Evolutionary conservation across 2,113 vertebrate species (phyloP).

Genomic region (Ranitomeya imitator): DNA sequence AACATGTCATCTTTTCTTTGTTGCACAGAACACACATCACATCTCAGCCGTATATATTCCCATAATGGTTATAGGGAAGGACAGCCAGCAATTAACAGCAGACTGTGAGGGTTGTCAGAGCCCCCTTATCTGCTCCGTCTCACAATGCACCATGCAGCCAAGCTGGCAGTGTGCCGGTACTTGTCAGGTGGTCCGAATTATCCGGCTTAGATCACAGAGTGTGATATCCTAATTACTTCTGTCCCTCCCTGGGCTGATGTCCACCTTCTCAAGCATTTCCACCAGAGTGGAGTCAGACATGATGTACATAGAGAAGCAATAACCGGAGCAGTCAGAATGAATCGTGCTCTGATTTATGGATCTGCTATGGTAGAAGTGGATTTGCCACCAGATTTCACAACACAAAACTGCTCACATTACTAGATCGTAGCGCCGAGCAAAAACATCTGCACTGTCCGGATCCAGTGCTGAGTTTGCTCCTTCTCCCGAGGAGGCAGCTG

Average conservation of each 20-base stretch:
- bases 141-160: neutral
- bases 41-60: slow-evolving; percentile 4
- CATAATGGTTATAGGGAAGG: neutral
- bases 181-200: slow-evolving; percentile 40
- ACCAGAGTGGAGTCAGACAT: neutral
- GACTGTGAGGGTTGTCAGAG: neutral
- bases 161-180: neutral
- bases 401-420: no score
- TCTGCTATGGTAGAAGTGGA: no score
- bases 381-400: no score
- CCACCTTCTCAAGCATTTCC: neutral
- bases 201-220: neutral
- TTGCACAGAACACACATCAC: neutral
- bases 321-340: no score
- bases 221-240: slow-evolving; percentile 22
- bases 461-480: no score
- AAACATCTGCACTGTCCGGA: no score
- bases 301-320: neutral
- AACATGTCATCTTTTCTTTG: neutral
- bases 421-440: no score
- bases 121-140: slow-evolving; percentile 18
- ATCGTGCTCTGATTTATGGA: no score
- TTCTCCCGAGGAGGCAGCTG: no score
- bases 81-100: slow-evolving; percentile 19
- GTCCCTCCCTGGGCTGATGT: neutral